Evolutionary conservation across 2,888 invertebrate genomes (phyloP), one percentile per base, ranked within the genome.

Genomic region (Heliconius charithonia): DNA sequence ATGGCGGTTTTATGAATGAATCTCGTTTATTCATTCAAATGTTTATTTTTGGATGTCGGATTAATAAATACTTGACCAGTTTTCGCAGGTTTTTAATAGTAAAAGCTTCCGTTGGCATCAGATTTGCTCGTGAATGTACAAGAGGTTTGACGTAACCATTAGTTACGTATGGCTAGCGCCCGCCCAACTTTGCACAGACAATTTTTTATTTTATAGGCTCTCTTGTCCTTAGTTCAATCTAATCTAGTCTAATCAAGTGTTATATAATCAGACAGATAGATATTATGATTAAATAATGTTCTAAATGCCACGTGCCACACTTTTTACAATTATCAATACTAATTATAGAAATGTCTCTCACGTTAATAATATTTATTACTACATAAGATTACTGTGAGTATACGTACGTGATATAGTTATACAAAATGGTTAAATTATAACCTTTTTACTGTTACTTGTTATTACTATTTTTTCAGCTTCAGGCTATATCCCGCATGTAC

Each of bases 1-100:
- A 92, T 90, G 89, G 90, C 87, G 80, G 88, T 87, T 91, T 93
- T 88, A 92, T 94, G 93, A 94, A 94, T 94, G 94, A 89, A 89
- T 82, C 83, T 79, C 80, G 85, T 87, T 87, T 83, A 83, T 84
- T 86, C 93, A 94, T 93, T 93, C 92, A 92, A 89, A 90, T 89
- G 85, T 87, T 74, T 90, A 89, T 90, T 90, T 90, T 92, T 91
- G 88, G 88, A 86, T 73, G 29, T 65, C 37, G 59, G 74, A 75
- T 73, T 73, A 77, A 72, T 77, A 77, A 29, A 41, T 41, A 25
- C 63, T 74, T 74, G 74, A 63, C 74, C 32, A 56, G 72, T 59
- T 72, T 59, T 29, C 72, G 59, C 7, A 59, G 13, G 16, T 59
- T 59, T 37, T 37, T 72, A 72, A 72, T 37, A 37, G 25, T 72